Base-by-base conservation (phyloP, 1,140 invertebrate genomes). In the Drosophila aff. region DNA sequence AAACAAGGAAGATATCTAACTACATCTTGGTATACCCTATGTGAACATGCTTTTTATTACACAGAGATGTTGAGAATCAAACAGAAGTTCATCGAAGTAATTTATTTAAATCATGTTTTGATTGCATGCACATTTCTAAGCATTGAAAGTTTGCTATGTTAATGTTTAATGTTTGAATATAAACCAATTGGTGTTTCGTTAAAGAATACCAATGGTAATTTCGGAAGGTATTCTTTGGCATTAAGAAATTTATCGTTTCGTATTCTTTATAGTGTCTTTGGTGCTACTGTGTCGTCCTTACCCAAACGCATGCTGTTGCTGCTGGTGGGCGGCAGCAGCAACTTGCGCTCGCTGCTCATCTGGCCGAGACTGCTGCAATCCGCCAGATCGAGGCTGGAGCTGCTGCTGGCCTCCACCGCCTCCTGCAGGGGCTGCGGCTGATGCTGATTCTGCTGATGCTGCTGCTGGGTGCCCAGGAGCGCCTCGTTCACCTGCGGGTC, bases 401-500 rank as follows among this genome's bases (percentile, higher is more conserved):
- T 92, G 61, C 92, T 93, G 40, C 89, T 87, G 47, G 89, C 91
- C 59, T 86, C 81, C 53, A 79, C 78, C 40, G 76, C 74, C 23
- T 89, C 79, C 11, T 86, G 83, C 28, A 65, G 63, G 6, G 63
- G 63, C 13, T 80, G 84, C 15, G 75, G 57, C 1, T 69, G 64
- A 8, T 74, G 58, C 5, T 81, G 83, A 8, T 81, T 77, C 38
- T 80, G 69, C 43, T 87, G 83, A 2, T 81, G 83, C 10, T 81
- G 80, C 38, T 80, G 69, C 43, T 87, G 83, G 57, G 80, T 53
- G 47, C 82, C 85, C 28, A 93, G 69, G 15, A 93, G 75, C 9
- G 92, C 89, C 57, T 93, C 92, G 53, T 87, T 93, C 41, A 91
- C 91, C 36, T 91, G 90, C 46, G 92, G 91, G 58, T 93, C 92